A percentile compares a stretch with the other conserved stretches of the same genome.
phyloP scores from a whole-genome alignment of 2,113 vertebrate species.

The Malaclemys terrapin region DNA sequence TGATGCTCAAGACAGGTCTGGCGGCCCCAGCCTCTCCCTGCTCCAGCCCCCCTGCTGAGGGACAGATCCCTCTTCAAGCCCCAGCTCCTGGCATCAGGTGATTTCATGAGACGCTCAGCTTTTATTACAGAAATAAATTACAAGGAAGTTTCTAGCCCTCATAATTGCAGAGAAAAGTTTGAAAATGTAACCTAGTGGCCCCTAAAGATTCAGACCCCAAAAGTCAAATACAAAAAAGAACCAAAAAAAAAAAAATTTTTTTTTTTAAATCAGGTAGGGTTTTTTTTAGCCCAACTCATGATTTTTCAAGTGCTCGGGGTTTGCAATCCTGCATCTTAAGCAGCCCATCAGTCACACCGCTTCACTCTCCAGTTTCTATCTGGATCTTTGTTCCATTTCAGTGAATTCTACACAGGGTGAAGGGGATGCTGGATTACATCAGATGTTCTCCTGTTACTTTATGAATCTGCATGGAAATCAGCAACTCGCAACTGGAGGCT shows the following conservation, averaged over 20 bases:
- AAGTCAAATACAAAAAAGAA: neutral
- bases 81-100: neutral
- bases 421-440: neutral
- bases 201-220: neutral
- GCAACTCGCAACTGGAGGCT: neutral
- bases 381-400: neutral
- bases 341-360: neutral
- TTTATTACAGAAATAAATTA: neutral
- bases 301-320: neutral
- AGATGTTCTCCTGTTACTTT: neutral
- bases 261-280: neutral
- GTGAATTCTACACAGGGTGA: too few relatives aligned
- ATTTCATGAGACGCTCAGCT: neutral
- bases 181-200: neutral
- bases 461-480: neutral
- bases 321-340: fast-evolving
- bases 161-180: neutral
- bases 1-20: neutral
- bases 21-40: too few relatives aligned
- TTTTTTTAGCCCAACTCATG: neutral
- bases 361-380: fast-evolving
- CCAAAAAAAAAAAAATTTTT: neutral
- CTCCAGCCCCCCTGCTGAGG: too few relatives aligned
- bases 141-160: neutral
- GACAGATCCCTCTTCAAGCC: neutral